Percentiles rank a stretch among this genome's conserved stretches.
phyloP scores from a whole-genome alignment of 37 sponge, comb jelly and placozoan species.

The Geodia barretti region DNA sequence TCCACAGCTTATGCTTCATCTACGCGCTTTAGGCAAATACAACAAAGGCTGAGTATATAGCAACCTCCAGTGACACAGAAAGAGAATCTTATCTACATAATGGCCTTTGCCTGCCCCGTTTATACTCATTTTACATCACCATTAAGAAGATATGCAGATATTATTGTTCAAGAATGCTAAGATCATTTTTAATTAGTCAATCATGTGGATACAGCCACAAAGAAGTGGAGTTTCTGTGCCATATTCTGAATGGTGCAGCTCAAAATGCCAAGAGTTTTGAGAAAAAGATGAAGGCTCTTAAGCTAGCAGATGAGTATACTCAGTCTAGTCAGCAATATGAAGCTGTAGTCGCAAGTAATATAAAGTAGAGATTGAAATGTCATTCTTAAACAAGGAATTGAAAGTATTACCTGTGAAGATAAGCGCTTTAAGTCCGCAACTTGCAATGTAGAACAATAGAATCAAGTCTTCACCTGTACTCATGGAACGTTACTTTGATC shows the following conservation, averaged over 20 bases:
- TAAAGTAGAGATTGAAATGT: slow-evolving; percentile 6
- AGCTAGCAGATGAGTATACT: slow-evolving; percentile 12
- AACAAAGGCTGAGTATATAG: slow-evolving; percentile 45
- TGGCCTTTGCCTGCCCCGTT: slow-evolving; percentile 10
- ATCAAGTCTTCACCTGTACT: not conserved
- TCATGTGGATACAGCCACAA: not conserved
- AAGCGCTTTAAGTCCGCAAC: not conserved
- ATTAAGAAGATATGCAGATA: slow-evolving; percentile 65
- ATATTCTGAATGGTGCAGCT: slow-evolving; percentile 10
- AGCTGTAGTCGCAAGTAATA: slow-evolving; percentile 1
- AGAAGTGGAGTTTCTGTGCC: slow-evolving; percentile 18
- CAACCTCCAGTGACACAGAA: slow-evolving; percentile 3
- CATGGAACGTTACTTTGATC: not conserved
- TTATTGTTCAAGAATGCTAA: slow-evolving; percentile 52
- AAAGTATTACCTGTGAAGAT: not conserved
- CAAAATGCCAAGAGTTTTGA: slow-evolving; percentile 52
- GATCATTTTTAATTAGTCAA: not conserved
- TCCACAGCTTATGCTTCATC: slow-evolving; percentile 57
- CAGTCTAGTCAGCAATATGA: slow-evolving; percentile 17
- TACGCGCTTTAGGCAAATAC: not conserved
- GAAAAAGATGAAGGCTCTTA: slow-evolving; percentile 3
- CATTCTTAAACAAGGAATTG: slow-evolving; percentile 7
- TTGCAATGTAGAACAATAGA: not conserved
- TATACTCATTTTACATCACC: slow-evolving; percentile 84
- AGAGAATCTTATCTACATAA: slow-evolving; percentile 24